Evolutionary conservation across 2,888 invertebrate species (phyloP).

Genomic region (Argyresthia goedartella): DNA sequence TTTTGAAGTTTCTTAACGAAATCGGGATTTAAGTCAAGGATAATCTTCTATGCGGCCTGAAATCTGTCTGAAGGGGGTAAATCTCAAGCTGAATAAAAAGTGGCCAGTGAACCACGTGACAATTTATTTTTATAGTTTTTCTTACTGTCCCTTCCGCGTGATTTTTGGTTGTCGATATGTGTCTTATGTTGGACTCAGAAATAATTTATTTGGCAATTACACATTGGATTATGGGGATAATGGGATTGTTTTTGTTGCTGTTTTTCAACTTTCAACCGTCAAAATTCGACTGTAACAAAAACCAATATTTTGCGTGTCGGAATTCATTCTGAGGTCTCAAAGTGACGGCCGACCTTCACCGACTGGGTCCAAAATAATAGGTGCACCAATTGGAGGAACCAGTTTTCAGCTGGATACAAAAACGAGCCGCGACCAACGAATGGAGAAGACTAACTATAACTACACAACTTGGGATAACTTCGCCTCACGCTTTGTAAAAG

Average conservation of each 20-base stretch:
- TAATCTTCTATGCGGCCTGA: too few species aligned
- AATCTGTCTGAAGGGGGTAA: too few species aligned
- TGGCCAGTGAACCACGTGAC: too few species aligned
- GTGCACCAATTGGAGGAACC: conserved; percentile 64
- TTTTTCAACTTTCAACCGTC: conserved; percentile 5
- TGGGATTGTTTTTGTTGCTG: neutral
- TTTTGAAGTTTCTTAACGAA: too few species aligned
- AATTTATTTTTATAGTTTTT: too few species aligned
- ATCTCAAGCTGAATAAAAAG: too few species aligned
- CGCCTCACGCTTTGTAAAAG: neutral
- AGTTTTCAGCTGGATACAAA: conserved; percentile 47
- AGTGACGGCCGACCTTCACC: conserved; percentile 59
- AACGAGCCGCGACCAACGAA: conserved; percentile 34
- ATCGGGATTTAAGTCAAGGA: too few species aligned
- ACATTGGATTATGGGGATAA: too few species aligned
- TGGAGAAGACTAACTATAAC: conserved; percentile 7
- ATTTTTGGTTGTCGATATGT: too few species aligned
- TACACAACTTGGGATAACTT: neutral
- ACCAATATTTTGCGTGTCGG: conserved; percentile 61
- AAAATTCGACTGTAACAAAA: conserved; percentile 8
- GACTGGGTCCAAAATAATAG: conserved; percentile 58
- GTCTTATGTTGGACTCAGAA: too few species aligned
- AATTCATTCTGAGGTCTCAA: conserved; percentile 54
- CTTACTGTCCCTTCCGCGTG: too few species aligned
- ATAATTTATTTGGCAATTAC: too few species aligned